Conservation (phyloP, 2,113 vertebrate species). For the Phaetusa simplex region DNA sequence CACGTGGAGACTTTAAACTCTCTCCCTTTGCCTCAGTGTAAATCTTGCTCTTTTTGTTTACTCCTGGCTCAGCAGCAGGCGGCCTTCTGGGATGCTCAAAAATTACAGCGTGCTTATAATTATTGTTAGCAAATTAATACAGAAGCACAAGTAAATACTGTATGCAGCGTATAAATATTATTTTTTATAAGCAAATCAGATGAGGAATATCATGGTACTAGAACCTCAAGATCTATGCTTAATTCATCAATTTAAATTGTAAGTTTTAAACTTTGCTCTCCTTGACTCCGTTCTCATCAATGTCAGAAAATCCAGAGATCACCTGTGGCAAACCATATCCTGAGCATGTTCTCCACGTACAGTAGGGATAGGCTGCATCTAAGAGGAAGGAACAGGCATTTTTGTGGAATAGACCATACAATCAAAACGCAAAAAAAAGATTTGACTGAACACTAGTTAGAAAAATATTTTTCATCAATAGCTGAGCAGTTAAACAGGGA, state of each 20-base stretch:
- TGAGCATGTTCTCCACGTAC: neutral
- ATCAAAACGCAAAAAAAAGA: neutral
- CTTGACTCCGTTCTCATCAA: neutral
- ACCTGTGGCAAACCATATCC: neutral
- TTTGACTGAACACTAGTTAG: neutral
- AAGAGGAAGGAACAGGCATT: neutral
- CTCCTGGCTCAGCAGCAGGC: neutral
- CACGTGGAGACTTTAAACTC: neutral
- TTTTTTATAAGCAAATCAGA: neutral
- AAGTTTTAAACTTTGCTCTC: neutral
- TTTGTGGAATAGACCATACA: neutral
- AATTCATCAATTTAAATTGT: neutral
- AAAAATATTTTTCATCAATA: neutral
- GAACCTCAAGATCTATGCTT: neutral
- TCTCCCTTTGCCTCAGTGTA: neutral
- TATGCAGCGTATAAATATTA: neutral
- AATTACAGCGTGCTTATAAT: slow-evolving; percentile 17
- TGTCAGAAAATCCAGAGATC: neutral
- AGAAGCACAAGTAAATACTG: slow-evolving; percentile 12
- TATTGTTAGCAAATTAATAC: slow-evolving; percentile 30
- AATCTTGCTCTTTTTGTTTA: slow-evolving; percentile 31
- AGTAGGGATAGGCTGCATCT: neutral
- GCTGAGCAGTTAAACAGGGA: neutral
- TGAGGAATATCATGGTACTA: neutral
- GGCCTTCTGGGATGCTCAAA: neutral